Base-by-base conservation (phyloP, 2,113 vertebrate genomes). In the Taurulus bubalis region DNA sequence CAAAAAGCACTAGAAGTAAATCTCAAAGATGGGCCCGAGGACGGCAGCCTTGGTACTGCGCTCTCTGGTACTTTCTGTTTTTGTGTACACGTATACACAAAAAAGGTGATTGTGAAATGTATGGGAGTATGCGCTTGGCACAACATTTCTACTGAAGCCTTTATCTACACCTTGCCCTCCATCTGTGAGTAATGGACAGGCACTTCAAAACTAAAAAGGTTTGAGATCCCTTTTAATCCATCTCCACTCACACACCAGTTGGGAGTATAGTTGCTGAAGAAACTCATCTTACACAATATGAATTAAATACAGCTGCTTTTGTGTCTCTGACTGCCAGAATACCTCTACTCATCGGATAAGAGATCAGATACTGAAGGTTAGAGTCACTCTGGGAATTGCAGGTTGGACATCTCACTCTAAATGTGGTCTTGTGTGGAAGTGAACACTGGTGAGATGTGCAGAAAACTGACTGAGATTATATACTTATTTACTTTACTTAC, bases 1-100 rank as follows among this genome's bases (percentile, higher is more conserved):
- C 32, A 79, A 89, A 90, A 5, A 83, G 34, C 75, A 75, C 24
- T 24, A 84, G 58, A 32, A 12, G 63, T 56, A 66, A 71, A 71
- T 64, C 72, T 64, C 26, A 69, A n/a, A n/a, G n/a, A n/a, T n/a
- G n/a, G n/a, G n/a, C n/a, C n/a, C n/a, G n/a, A n/a, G n/a, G n/a
- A n/a, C n/a, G n/a, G n/a, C n/a, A n/a, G 32, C 58, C 58, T 60
- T 16, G 2, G 28, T 60, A 4, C 58, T 18, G 16, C 16, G 18
- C 60, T 11, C 9, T 36, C 8, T 11, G 59, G 59, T 62, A 22
- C 30, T 36, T 36, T 63, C 32, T 36, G 6, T 59, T 59, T 16
- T 12, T 38, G 18, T 63, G 20, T n/a, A 9, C 56, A 62, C 59
- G n/a, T n/a, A 63, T 20, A 63, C 60, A 9, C 32, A 63, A n/a